Percentiles rank a stretch among this genome's conserved stretches.
Conservation (phyloP, 2,888 invertebrate genomes). For the Suillia variegata region DNA sequence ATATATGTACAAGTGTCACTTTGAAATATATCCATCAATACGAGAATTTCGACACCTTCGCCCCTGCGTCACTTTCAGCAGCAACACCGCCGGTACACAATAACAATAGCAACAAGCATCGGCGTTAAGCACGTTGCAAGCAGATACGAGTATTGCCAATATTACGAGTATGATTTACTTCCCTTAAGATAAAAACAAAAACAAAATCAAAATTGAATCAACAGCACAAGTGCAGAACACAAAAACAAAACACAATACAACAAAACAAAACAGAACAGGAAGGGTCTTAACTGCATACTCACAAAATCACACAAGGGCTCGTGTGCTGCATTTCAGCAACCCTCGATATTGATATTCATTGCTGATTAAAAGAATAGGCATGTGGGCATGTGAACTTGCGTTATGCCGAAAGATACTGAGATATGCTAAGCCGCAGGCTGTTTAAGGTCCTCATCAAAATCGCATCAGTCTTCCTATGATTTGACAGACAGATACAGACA, state of each 20-base stretch:
- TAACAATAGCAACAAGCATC: conserved; percentile 25
- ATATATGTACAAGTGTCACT: conserved; percentile 43
- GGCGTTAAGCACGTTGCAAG: not conserved
- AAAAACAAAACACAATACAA: not conserved
- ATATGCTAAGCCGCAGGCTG: not conserved
- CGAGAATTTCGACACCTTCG: conserved; percentile 30
- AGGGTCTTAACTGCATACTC: not conserved
- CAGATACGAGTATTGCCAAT: conserved; percentile 34
- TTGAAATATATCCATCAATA: conserved; percentile 41
- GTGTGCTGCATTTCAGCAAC: conserved; percentile 45
- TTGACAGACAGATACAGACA: not conserved
- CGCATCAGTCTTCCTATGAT: conserved; percentile 15
- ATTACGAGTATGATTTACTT: conserved; percentile 50
- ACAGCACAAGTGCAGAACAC: conserved; percentile 34
- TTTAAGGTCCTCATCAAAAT: conserved; percentile 17
- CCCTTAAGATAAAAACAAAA: conserved; percentile 33
- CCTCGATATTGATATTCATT: conserved; percentile 51
- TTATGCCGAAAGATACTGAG: not conserved
- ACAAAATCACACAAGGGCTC: conserved; percentile 22
- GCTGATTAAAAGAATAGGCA: conserved; percentile 35
- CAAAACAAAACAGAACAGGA: too few species aligned
- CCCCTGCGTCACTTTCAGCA: not conserved
- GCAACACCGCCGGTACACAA: not conserved
- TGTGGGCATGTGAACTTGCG: conserved; percentile 8
- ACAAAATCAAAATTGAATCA: conserved; percentile 53